Conservation (phyloP, 2,888 invertebrate genomes). For the Antheraea assamensis region DNA sequence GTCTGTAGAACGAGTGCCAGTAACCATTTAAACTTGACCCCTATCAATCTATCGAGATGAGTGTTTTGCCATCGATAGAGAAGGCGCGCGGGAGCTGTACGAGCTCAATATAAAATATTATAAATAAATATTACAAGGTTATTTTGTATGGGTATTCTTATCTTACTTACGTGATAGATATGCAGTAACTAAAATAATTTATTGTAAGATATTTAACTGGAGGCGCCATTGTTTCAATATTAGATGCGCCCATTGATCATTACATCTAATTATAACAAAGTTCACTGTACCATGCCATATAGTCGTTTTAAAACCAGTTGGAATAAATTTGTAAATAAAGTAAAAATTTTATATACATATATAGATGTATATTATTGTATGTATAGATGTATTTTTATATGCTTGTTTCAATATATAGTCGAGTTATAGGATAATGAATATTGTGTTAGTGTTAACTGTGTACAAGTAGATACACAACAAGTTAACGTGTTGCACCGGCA, state of each 20-base stretch:
- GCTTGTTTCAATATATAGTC: too few relatives aligned
- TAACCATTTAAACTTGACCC: conserved; percentile 59
- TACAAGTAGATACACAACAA: too few relatives aligned
- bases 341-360: neutral
- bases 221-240: neutral
- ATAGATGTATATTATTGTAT: too few relatives aligned
- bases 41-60: conserved; percentile 44
- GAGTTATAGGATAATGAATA: too few relatives aligned
- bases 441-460: too few relatives aligned
- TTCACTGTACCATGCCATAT: neutral
- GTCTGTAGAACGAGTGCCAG: conserved; percentile 50
- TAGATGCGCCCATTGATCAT: neutral
- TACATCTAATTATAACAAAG: neutral
- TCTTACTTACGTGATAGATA: conserved; percentile 61
- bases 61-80: conserved; percentile 17
- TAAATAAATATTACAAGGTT: conserved; percentile 60
- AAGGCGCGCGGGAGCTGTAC: conserved; percentile 31
- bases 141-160: conserved; percentile 55
- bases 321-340: neutral
- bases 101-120: conserved; percentile 41
- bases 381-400: too few relatives aligned
- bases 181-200: conserved; percentile 30
- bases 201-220: neutral
- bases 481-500: too few relatives aligned
- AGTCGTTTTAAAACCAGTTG: neutral